phyloP scores from a whole-genome alignment of 2,797 vertebrate species.

The Ctenopoma multispine region DNA sequence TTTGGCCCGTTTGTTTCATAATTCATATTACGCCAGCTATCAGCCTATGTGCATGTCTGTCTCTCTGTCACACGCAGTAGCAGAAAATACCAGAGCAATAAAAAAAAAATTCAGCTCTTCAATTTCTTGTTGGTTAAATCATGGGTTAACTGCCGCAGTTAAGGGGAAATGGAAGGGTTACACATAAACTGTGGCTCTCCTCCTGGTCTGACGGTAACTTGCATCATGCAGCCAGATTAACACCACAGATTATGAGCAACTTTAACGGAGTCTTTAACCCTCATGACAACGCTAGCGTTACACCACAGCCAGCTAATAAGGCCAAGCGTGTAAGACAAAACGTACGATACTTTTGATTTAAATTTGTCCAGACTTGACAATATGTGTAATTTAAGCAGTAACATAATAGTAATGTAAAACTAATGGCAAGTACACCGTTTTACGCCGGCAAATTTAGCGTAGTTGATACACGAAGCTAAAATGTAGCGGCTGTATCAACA shows the following conservation, averaged over 20 bases:
- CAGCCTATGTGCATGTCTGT: too few species aligned
- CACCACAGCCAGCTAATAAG: neutral
- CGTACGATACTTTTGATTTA: rapidly evolving
- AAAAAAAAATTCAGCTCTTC: too few species aligned
- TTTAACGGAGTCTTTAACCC: neutral
- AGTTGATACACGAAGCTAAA: conserved; percentile 1
- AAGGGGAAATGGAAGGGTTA: neutral
- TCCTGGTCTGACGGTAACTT: neutral
- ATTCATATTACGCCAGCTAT: neutral
- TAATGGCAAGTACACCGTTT: too few species aligned
- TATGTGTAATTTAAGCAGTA: rapidly evolving
- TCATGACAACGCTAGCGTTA: neutral
- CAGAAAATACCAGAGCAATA: too few species aligned
- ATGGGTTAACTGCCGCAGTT: too few species aligned
- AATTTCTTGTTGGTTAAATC: too few species aligned
- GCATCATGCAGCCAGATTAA: neutral
- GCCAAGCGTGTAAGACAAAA: neutral
- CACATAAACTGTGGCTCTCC: neutral
- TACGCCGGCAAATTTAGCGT: too few species aligned
- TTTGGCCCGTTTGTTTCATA: conserved; percentile 10
- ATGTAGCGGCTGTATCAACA: neutral
- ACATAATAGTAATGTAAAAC: too few species aligned
- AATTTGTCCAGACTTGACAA: neutral
- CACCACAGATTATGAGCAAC: neutral
- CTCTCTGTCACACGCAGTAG: too few species aligned